A percentile compares a stretch with the other conserved stretches of the same genome.
Conservation (phyloP, 2,888 invertebrate species). For the Agonopterix heracliana region DNA sequence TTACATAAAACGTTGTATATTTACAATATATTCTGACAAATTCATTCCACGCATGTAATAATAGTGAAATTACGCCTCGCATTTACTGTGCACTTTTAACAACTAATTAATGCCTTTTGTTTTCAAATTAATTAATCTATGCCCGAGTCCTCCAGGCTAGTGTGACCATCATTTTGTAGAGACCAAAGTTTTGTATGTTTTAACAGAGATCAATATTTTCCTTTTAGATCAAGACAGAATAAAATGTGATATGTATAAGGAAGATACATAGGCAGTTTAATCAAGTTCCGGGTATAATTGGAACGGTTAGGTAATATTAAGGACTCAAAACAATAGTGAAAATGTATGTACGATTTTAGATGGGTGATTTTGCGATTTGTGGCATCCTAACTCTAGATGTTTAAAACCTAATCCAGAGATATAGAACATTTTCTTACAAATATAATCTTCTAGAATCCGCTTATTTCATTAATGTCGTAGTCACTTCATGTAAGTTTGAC, state of each 20-base stretch:
- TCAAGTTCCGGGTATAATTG: neutral
- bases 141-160: constrained; percentile 15
- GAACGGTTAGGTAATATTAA: neutral
- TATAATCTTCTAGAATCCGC: no score
- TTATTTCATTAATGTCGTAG: no score
- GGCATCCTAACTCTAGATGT: no score
- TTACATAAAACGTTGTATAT: constrained; percentile 68
- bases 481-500: no score
- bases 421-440: no score
- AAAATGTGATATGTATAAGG: constrained; percentile 60
- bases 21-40: constrained; percentile 70
- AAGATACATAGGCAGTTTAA: constrained; percentile 11
- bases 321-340: neutral
- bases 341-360: no score
- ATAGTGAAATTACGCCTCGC: constrained; percentile 56
- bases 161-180: constrained; percentile 42
- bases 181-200: constrained; percentile 13
- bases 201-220: constrained; percentile 51
- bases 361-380: no score
- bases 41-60: constrained; percentile 61
- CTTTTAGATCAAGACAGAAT: constrained; percentile 38
- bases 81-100: constrained; percentile 42
- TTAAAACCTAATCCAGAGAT: no score
- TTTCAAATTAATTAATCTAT: constrained; percentile 4
- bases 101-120: constrained; percentile 17